phyloP scores from a whole-genome alignment of 2,888 invertebrate species.

The Mimachlamys varia region DNA sequence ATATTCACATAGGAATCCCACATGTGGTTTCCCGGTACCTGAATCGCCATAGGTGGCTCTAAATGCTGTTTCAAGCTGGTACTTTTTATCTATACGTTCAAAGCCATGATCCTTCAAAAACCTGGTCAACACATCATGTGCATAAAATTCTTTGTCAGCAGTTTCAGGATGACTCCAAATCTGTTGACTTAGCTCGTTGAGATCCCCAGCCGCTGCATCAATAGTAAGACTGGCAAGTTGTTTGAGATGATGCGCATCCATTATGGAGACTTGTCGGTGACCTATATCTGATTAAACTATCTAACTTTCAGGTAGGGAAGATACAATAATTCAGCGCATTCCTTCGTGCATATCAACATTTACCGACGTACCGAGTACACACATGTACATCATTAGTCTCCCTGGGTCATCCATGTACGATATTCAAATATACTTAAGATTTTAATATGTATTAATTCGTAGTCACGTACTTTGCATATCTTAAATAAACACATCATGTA shows the following conservation, averaged over 20 bases:
- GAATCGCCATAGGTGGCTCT: conserved; percentile 59
- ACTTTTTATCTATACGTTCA: conserved; percentile 62
- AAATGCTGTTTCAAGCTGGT: conserved; percentile 69
- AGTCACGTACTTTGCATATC: too few relatives aligned
- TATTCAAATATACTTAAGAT: too few relatives aligned
- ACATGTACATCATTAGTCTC: too few relatives aligned
- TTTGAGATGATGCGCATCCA: conserved; percentile 47
- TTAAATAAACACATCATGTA: too few relatives aligned
- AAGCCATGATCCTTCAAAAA: conserved; percentile 61
- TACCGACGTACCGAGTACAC: too few relatives aligned
- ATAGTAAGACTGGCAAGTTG: conserved; percentile 56
- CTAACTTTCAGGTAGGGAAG: too few relatives aligned
- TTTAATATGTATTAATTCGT: too few relatives aligned
- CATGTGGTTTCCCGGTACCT: conserved; percentile 59
- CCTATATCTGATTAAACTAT: too few relatives aligned
- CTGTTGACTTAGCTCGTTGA: conserved; percentile 67
- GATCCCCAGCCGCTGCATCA: conserved; percentile 50
- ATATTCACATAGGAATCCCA: conserved; percentile 80
- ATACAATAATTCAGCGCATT: too few relatives aligned
- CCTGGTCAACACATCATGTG: conserved; percentile 70
- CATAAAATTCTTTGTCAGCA: conserved; percentile 70
- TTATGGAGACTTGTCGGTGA: background rate
- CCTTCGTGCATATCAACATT: too few relatives aligned
- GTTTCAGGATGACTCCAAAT: conserved; percentile 77
- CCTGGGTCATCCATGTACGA: too few relatives aligned